Base-by-base conservation (phyloP, 2,888 invertebrate species). In the Drosophila nr. medialis region DNA sequence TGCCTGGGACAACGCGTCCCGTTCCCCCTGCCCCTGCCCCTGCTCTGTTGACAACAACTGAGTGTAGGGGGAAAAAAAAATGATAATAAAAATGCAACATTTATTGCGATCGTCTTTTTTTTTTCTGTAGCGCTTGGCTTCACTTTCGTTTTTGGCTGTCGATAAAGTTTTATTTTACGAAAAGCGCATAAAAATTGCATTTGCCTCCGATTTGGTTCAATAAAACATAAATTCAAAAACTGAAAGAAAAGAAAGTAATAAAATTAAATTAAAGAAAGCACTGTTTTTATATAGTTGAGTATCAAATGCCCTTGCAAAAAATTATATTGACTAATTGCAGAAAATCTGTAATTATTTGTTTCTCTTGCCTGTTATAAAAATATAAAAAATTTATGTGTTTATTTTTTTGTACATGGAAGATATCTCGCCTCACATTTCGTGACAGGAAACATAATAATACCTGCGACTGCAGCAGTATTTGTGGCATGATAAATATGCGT, bases 31-130 rank as follows among this genome's bases (percentile, higher is more conserved):
- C 56, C 75, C 18, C 27, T 24, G 1, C 24, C 54, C 50, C n/a
- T 29, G 63, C 30, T 2, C 4, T 40, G 69, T 66, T 79, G 78
- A 86, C 73, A 78, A 72, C 75, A 51, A 32, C 63, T 40, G 27
- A 13, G 32, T 32, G n/a, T 13, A n/a, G 29, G 36, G 30, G n/a
- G 6, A 38, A 56, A 66, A 74, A 74, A 74, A 77, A 83, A 61
- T 83, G 75, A 89, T 85, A 85, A 85, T 85, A 89, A 89, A 85
- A 85, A 81, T 85, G 85, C 85, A 85, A 84, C 89, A 85, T 89
- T 84, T 85, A 89, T 86, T 89, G 80, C 75, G 69, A 65, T 62
- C 71, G 61, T 51, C 42, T 32, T 40, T 29, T 29, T 34, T 48
- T 27, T 45, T 21, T 21, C 45, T 21, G 13, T 4, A 8, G 15